Conservation (phyloP, 2,888 invertebrate species). For the Vanessa cardui region DNA sequence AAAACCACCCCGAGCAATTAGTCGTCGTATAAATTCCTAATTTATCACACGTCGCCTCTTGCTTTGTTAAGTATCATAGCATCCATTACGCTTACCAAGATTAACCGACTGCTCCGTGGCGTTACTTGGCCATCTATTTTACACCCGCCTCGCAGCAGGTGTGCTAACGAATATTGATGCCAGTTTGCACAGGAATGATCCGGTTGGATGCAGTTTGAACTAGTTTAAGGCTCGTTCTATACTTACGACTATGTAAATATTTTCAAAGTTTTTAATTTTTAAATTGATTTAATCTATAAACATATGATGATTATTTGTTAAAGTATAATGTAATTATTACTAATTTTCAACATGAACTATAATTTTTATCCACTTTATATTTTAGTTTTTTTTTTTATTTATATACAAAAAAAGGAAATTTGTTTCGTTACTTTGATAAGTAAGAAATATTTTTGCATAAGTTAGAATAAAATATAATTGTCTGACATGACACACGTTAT, state of each 20-base stretch:
- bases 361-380: too few species aligned
- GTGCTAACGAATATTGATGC: conserved; percentile 9
- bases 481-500: too few species aligned
- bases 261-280: not conserved
- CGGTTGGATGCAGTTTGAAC: conserved; percentile 8
- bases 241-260: not conserved
- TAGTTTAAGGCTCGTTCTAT: not conserved
- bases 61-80: conserved; percentile 1
- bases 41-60: not conserved
- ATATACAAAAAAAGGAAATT: too few species aligned
- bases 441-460: too few species aligned
- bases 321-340: too few species aligned
- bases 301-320: too few species aligned
- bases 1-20: not conserved
- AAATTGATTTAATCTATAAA: too few species aligned
- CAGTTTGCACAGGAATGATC: not conserved
- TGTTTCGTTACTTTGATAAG: too few species aligned
- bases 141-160: conserved; percentile 1
- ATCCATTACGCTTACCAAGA: conserved; percentile 5
- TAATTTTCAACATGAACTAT: too few species aligned
- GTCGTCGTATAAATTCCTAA: not conserved
- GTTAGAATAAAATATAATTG: too few species aligned
- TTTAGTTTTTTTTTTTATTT: too few species aligned
- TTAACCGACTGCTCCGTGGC: conserved; percentile 1
- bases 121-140: not conserved